Evolutionary conservation across 2,113 vertebrate species (phyloP), one percentile per base, ranked within the genome.

Genomic region (Mus spicilegus): DNA sequence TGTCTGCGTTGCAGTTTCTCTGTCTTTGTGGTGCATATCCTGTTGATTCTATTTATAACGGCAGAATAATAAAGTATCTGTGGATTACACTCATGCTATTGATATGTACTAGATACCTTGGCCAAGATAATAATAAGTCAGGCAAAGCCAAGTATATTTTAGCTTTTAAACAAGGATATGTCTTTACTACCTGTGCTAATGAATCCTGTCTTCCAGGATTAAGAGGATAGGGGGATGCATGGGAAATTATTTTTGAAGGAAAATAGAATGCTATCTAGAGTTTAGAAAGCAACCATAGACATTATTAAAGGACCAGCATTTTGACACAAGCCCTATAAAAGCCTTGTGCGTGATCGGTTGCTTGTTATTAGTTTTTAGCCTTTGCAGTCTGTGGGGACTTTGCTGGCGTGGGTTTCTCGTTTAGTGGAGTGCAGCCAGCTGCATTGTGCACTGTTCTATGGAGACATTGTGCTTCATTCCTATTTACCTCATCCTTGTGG

Each of bases 401-500:
- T 90, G 77, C 90, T 96, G 97, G 95, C 73, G 49, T 89, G 82
- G 56, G 61, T 94, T 88, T 94, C 87, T 78, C 42, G 69, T 96
- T 84, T 42, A 82, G 61, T 30, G 28, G 78, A 96, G 94, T 46
- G 86, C 92, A 89, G 94, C 91, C 95, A 98, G 88, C 96, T 97
- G 95, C 73, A 82, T 39, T 95, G 94, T 97, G 78, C 1, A 0
- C 93, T 96, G 73, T 93, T 97, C 92, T 94, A 36, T 96, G 96
- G 91, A 95, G 69, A 87, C 73, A 56, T 96, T 98, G 89, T 90
- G 39, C 93, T 98, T 46, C 87, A 81, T 97, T 97, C 89, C 93
- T 96, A 82, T 97, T 98, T 97, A 98, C 98, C 96, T 99, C 98
- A 98, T 98, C 98, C 30, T 97, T 98, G 98, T 98, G 97, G 98